These are phyloP conservation scores for Cranoglanis bouderius DNA, from an alignment of 2,113 vertebrate species.

Conservation along the genomic window DNA sequence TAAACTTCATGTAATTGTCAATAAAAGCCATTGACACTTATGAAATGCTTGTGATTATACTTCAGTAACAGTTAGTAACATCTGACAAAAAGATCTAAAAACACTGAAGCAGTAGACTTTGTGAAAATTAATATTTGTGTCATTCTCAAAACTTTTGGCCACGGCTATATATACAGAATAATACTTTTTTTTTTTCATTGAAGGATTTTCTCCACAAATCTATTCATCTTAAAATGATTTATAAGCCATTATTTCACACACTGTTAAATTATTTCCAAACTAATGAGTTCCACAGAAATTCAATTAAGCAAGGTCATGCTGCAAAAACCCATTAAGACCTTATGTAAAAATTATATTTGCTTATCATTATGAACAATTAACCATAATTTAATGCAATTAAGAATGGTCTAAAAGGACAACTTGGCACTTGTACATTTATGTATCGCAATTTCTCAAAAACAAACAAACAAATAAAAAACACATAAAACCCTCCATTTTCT, in stretches of 20 bases:
- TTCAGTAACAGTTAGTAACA: too few species aligned
- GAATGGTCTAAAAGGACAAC: slow-evolving; percentile 2
- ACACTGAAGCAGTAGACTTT: too few species aligned
- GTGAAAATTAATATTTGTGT: too few species aligned
- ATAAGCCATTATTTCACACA: slow-evolving; percentile 27
- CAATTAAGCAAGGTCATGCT: slow-evolving; percentile 47
- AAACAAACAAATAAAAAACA: neutral
- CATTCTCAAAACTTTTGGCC: too few species aligned
- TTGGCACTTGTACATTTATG: neutral
- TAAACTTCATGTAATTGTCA: too few species aligned
- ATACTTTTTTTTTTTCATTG: neutral
- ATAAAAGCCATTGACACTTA: too few species aligned
- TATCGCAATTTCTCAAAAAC: neutral
- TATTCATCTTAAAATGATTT: slow-evolving; percentile 19
- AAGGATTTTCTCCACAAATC: neutral
- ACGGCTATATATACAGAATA: neutral
- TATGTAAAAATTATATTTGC: slow-evolving; percentile 53
- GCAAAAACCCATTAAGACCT: slow-evolving; percentile 54
- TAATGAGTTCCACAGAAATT: slow-evolving; percentile 54
- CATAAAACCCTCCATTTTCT: neutral
- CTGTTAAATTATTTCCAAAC: slow-evolving; percentile 47
- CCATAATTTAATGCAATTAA: slow-evolving; percentile 47
- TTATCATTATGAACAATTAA: slow-evolving; percentile 52
- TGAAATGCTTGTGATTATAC: too few species aligned
- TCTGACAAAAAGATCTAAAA: too few species aligned